These are phyloP conservation scores for Nephrotoma flavescens DNA, from an alignment of 2,888 invertebrate species.

Conservation along the genomic window DNA sequence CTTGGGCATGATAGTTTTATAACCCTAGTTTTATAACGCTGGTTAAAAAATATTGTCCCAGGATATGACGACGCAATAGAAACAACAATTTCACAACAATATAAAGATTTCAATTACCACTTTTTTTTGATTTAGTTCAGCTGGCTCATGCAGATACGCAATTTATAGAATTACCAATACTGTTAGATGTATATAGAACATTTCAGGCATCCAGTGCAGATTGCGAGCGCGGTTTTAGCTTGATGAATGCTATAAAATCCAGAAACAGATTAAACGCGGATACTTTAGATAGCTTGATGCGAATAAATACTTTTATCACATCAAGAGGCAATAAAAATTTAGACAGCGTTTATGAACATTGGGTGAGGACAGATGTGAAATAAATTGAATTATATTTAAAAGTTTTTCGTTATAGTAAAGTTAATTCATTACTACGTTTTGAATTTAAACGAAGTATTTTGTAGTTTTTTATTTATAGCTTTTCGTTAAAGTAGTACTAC, in stretches of 20 bases:
- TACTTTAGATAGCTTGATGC: too few species aligned
- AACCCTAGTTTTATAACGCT: neutral
- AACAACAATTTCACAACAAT: neutral
- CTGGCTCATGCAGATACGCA: too few species aligned
- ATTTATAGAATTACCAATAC: too few species aligned
- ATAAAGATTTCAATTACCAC: neutral
- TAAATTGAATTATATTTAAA: neutral
- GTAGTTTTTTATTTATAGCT: too few species aligned
- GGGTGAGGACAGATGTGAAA: neutral
- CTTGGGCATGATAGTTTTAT: too few species aligned
- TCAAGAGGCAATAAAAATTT: neutral
- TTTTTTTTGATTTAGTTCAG: too few species aligned
- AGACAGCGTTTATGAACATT: neutral
- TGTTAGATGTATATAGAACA: too few species aligned
- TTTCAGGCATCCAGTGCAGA: neutral
- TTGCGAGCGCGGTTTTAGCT: neutral
- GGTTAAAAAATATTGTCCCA: neutral
- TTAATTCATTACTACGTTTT: too few species aligned
- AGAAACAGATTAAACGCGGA: neutral
- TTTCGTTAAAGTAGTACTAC: too few species aligned
- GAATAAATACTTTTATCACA: neutral
- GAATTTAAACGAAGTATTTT: too few species aligned
- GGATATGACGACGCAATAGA: neutral
- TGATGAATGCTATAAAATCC: slow-evolving; percentile 2
- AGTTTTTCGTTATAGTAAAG: too few species aligned